A percentile compares a stretch with the other conserved stretches of the same genome.
These are phyloP conservation scores for Camponotus fellah DNA, from an alignment of 2,888 invertebrate genomes.

Conservation along the genomic window DNA sequence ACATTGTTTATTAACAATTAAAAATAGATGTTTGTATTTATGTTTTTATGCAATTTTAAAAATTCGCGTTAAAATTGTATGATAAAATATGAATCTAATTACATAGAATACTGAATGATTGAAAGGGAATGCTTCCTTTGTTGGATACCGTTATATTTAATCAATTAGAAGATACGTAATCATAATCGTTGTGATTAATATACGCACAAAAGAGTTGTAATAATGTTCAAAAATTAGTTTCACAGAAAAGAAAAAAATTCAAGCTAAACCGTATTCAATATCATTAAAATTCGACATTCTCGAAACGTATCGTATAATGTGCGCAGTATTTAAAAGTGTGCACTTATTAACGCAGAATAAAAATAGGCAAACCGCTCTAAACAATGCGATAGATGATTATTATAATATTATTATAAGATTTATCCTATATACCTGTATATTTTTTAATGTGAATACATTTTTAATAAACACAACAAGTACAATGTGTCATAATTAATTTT, in stretches of 20 bases:
- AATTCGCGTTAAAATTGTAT: neutral
- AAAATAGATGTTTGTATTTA: neutral
- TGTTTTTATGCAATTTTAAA: neutral
- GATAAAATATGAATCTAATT: neutral
- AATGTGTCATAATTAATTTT: neutral
- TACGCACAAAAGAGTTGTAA: constrained; percentile 58
- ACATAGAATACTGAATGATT: neutral
- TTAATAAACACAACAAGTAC: constrained; percentile 60
- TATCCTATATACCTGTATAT: constrained; percentile 60
- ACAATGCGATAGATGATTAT: constrained; percentile 52
- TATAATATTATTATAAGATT: constrained; percentile 46
- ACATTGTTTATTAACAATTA: neutral
- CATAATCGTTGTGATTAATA: constrained; percentile 36
- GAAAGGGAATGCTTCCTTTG: neutral
- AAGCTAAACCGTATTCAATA: constrained; percentile 2
- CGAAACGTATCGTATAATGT: constrained; percentile 13
- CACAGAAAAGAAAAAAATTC: neutral
- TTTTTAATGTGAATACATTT: constrained; percentile 69
- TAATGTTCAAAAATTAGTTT: constrained; percentile 28
- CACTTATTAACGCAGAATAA: constrained; percentile 52
- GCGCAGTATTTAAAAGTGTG: constrained; percentile 49
- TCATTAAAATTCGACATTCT: constrained; percentile 23
- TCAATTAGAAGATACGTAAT: constrained; percentile 40
- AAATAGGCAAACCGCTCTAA: constrained; percentile 40
- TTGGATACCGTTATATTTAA: constrained; percentile 36